These are phyloP conservation scores for Polyommatus icarus DNA, from an alignment of 2,888 invertebrate genomes.

Conservation along the genomic window DNA sequence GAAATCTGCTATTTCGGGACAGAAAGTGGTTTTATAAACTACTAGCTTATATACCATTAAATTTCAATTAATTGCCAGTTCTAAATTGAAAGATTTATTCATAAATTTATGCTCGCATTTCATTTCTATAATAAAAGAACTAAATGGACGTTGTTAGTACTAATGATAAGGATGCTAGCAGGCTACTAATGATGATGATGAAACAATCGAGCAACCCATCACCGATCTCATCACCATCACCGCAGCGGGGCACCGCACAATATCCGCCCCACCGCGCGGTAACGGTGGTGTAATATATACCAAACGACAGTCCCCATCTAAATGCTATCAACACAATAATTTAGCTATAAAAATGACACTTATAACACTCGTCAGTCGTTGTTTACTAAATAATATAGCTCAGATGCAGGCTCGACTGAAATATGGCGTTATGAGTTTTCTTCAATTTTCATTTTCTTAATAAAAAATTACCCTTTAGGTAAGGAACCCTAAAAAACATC, in stretches of 20 bases:
- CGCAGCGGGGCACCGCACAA: constrained; percentile 1
- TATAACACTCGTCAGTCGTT: neutral
- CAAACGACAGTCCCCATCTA: constrained; percentile 9
- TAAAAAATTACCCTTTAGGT: too few relatives aligned
- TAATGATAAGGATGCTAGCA: too few relatives aligned
- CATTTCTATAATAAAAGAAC: too few relatives aligned
- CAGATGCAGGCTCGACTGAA: neutral
- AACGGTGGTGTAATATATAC: neutral
- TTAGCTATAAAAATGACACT: neutral
- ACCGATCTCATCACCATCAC: neutral
- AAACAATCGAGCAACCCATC: neutral
- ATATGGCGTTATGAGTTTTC: neutral
- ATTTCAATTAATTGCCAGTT: too few relatives aligned
- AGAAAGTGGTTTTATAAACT: too few relatives aligned
- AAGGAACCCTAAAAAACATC: too few relatives aligned
- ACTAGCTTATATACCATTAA: too few relatives aligned
- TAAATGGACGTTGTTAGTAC: too few relatives aligned
- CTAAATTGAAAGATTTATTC: too few relatives aligned
- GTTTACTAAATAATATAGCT: too few relatives aligned
- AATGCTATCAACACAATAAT: neutral
- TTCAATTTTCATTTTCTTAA: neutral
- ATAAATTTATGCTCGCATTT: too few relatives aligned
- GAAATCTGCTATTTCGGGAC: too few relatives aligned
- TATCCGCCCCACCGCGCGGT: neutral
- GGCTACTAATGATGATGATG: neutral